Evolutionary conservation across 2,797 vertebrate species (phyloP).

Genomic region (Gadopsis bispinosus): DNA sequence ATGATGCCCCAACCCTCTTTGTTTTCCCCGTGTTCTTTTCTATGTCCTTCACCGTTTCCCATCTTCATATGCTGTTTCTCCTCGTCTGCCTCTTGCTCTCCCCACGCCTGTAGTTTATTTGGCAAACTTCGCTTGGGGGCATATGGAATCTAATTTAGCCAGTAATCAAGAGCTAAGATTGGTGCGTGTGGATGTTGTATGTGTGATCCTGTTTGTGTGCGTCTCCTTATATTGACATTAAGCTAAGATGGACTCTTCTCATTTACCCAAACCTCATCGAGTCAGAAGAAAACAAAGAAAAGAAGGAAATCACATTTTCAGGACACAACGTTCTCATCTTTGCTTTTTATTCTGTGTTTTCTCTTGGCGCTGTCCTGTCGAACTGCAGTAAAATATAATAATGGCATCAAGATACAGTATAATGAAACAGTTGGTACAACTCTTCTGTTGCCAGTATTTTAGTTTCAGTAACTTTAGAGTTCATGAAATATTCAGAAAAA

Average conservation of each 20-base stretch:
- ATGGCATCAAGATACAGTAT: not conserved
- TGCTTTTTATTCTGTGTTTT: not conserved
- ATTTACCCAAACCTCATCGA: slow-evolving; percentile 31
- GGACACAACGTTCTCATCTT: slow-evolving; percentile 14
- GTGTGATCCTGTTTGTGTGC: slow-evolving; percentile 26
- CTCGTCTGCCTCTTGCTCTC: slow-evolving; percentile 29
- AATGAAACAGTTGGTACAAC: not conserved
- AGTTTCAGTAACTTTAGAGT: not conserved
- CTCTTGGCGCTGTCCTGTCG: not conserved
- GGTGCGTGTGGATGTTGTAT: slow-evolving; percentile 24
- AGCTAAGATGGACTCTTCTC: slow-evolving; percentile 52
- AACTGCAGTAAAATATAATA: not conserved
- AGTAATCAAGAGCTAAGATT: slow-evolving; percentile 67
- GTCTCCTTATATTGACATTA: slow-evolving; percentile 53
- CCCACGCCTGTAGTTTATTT: slow-evolving; percentile 60
- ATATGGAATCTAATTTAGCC: slow-evolving; percentile 70
- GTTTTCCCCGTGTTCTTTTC: slow-evolving; percentile 43
- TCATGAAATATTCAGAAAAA: not conserved
- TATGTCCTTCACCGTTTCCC: slow-evolving; percentile 40
- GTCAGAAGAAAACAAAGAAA: slow-evolving; percentile 25
- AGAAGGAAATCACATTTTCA: slow-evolving; percentile 16
- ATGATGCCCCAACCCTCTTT: slow-evolving; percentile 11
- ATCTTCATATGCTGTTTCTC: slow-evolving; percentile 31
- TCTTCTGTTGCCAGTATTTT: not conserved
- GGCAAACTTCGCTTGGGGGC: slow-evolving; percentile 44